Percentiles rank a stretch among this genome's conserved stretches.
Evolutionary conservation across 2,113 vertebrate genomes (phyloP).

Genomic region (Chaenocephalus aceratus): DNA sequence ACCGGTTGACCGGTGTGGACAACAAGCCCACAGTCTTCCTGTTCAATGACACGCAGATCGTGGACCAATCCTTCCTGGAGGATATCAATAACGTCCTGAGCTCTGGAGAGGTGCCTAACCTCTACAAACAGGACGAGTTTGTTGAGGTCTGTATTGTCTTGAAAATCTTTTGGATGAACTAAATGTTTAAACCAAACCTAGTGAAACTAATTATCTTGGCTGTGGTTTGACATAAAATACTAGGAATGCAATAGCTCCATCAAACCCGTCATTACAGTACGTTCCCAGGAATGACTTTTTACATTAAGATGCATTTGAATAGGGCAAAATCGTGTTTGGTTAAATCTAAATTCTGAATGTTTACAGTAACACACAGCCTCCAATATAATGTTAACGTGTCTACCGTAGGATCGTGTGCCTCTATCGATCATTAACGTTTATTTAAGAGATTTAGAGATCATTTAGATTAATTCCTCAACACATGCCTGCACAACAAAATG

Average conservation of each 20-base stretch:
- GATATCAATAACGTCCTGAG: slow-evolving; percentile 93
- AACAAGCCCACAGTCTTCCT: slow-evolving; percentile 90
- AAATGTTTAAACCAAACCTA: neutral
- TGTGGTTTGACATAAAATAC: neutral
- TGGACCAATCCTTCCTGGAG: slow-evolving; percentile 89
- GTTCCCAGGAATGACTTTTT: neutral
- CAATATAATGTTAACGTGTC: neutral
- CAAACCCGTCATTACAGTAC: neutral
- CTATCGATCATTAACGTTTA: neutral
- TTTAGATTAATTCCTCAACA: no score
- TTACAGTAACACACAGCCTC: neutral
- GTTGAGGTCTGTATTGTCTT: slow-evolving; percentile 82
- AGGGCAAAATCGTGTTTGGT: no score
- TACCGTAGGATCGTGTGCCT: neutral
- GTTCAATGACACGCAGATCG: slow-evolving; percentile 89
- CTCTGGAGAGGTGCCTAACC: slow-evolving; percentile 92
- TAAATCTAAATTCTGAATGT: neutral
- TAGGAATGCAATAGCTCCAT: no score
- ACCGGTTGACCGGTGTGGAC: slow-evolving; percentile 87
- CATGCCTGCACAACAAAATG: no score
- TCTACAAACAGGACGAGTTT: slow-evolving; percentile 90
- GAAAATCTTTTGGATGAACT: neutral
- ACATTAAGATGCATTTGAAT: neutral
- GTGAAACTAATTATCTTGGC: neutral
- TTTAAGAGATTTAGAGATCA: neutral